These are phyloP conservation scores for Caracal caracal DNA, from an alignment of 2,113 vertebrate species.

Conservation along the genomic window DNA sequence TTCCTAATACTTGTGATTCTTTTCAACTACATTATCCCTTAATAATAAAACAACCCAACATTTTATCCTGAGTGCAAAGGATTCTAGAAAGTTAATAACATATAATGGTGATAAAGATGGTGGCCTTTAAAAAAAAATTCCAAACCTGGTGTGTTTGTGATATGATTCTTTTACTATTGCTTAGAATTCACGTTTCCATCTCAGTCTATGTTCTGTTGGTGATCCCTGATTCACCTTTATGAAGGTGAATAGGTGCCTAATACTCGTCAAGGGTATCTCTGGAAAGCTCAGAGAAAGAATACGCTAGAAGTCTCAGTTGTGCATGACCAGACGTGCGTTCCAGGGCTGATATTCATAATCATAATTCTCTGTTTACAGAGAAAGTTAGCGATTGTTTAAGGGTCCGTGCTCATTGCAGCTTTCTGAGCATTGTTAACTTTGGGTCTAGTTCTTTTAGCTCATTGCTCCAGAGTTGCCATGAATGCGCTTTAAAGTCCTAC, in stretches of 20 bases:
- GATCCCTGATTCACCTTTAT: neutral
- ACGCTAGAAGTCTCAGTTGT: neutral
- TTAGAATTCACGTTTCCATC: neutral
- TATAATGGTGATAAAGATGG: no score
- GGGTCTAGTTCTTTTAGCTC: neutral
- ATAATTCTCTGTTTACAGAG: neutral
- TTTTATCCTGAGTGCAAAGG: neutral
- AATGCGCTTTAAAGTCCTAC: neutral
- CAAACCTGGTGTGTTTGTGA: neutral
- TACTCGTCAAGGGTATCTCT: neutral
- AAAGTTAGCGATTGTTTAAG: neutral
- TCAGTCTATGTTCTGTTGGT: neutral
- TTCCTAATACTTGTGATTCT: neutral
- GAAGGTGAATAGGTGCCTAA: neutral
- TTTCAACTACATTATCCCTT: neutral
- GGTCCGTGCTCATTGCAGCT: neutral
- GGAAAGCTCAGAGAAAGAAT: neutral
- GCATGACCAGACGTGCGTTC: neutral
- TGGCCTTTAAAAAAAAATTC: neutral
- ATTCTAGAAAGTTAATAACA: neutral
- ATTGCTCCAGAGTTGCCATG: neutral
- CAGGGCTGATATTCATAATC: neutral
- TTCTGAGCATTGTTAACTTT: neutral
- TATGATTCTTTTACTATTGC: neutral
- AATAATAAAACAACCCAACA: neutral